phyloP scores from a whole-genome alignment of 2,888 invertebrate genomes.

The Caradrina clavipalpis region DNA sequence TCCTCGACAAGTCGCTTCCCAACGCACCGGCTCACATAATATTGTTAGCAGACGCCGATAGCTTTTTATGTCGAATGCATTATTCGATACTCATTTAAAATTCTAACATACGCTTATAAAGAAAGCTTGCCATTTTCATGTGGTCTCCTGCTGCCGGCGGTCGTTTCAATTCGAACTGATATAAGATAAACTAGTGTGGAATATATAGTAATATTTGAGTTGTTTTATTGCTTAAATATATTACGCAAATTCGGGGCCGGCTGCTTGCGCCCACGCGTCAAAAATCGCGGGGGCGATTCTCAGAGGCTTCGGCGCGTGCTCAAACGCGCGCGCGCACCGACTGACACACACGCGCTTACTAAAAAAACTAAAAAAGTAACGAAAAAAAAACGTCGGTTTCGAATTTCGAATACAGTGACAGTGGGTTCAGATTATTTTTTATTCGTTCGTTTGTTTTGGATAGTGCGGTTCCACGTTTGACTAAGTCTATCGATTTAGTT shows the following conservation, averaged over 20 bases:
- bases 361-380: constrained; percentile 63
- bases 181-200: constrained; percentile 56
- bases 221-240: constrained; percentile 82
- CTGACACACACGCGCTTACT: constrained; percentile 83
- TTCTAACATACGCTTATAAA: constrained; percentile 90
- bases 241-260: constrained; percentile 89
- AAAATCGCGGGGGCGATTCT: constrained; percentile 87
- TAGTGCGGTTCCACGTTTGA: constrained; percentile 72
- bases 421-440: constrained; percentile 56
- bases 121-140: constrained; percentile 88
- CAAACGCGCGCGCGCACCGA: constrained; percentile 87
- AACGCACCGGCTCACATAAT: constrained; percentile 89
- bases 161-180: constrained; percentile 71
- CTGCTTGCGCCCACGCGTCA: constrained; percentile 85
- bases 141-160: constrained; percentile 86
- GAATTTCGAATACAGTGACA: constrained; percentile 60
- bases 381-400: constrained; percentile 65
- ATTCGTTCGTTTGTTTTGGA: constrained; percentile 49
- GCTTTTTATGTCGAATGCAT: constrained; percentile 91
- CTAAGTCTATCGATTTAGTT: constrained; percentile 78
- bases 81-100: constrained; percentile 91
- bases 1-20: constrained; percentile 87
- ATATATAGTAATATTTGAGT: constrained; percentile 59
- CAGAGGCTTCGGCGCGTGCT: constrained; percentile 87
- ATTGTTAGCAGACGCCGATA: constrained; percentile 89